Evolutionary conservation across 2,888 invertebrate genomes (phyloP).

Genomic region (Chelonus formosanus): DNA sequence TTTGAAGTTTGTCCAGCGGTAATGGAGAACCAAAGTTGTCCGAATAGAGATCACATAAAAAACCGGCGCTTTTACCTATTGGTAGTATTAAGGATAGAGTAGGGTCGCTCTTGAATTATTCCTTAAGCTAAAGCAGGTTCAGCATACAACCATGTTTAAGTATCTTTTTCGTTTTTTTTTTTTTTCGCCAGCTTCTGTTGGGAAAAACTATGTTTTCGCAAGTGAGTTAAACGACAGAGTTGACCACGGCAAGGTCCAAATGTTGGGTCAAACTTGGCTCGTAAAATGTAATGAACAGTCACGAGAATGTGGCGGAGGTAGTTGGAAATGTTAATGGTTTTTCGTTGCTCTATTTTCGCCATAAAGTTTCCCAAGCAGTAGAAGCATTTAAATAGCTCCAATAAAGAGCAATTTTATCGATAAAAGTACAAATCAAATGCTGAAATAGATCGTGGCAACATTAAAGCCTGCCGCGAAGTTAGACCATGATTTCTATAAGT

Average conservation of each 20-base stretch:
- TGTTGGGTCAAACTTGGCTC: constrained; percentile 24
- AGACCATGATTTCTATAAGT: neutral
- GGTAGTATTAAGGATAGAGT: constrained; percentile 8
- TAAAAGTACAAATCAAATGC: too few species aligned
- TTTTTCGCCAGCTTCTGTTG: neutral
- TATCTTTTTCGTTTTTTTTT: neutral
- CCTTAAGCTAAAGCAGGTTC: constrained; percentile 1
- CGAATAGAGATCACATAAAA: neutral
- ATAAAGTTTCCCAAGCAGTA: neutral
- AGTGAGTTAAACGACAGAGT: constrained; percentile 20
- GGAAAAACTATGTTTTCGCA: constrained; percentile 15
- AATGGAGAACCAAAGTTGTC: neutral
- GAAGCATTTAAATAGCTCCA: too few species aligned
- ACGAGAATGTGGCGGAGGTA: constrained; percentile 6
- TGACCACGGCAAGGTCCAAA: constrained; percentile 22
- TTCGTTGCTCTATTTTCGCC: neutral
- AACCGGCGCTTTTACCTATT: constrained; percentile 24
- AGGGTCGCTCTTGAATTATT: constrained; percentile 24
- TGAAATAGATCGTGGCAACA: too few species aligned
- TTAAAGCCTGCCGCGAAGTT: neutral
- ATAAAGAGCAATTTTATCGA: too few species aligned
- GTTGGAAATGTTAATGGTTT: constrained; percentile 1
- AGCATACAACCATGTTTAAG: neutral
- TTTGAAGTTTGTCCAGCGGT: neutral
- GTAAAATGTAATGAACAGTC: constrained; percentile 28